Evolutionary conservation across 1,140 invertebrate genomes (phyloP), one percentile per base, ranked within the genome.

Genomic region (Periplaneta americana): DNA sequence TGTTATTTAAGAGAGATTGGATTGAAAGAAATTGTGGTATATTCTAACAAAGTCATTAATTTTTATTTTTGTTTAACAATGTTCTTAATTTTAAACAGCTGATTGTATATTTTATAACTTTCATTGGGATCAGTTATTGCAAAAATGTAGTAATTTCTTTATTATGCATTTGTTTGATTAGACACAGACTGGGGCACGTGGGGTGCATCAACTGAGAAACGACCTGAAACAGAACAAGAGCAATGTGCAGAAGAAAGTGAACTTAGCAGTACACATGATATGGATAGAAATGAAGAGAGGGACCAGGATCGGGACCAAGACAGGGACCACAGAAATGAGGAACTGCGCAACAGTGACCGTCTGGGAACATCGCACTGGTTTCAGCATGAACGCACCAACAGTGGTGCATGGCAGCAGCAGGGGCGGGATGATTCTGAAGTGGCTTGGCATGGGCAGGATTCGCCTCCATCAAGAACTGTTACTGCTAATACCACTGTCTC

Each of bases 201-300:
- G 76, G 36, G 36, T 36, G 3, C 76, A n/a, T 13, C 48, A 13
- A 37, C 33, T 39, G 76, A 78, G 34, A 78, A 31, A 66, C 48
- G 11, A 8, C 6, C 48, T 28, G 48, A 66, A 10, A 66, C 22
- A 8, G 48, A n/a, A 28, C n/a, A n/a, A n/a, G 48, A 66, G 9
- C 22, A n/a, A 5, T 10, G 22, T 66, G n/a, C 5, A 6, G 48
- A 66, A 66, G 48, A n/a, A 66, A 28, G 22, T 66, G n/a, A 66
- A 66, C 48, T n/a, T 2, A 3, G 10, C 28, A 28, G 22, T 28
- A 78, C 5, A 28, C 34, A 78, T 81, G 75, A 74, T 35, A 79
- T 86, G 80, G 84, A 87, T 9, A 84, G 87, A n/a, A 85, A 89
- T 33, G 82, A 86, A 82, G 83, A 86, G 80, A 87, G 86, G 84